Percentiles rank a stretch among this genome's conserved stretches.
Evolutionary conservation across 2,888 invertebrate genomes (phyloP).

Genomic region (Napeogenes inachia): DNA sequence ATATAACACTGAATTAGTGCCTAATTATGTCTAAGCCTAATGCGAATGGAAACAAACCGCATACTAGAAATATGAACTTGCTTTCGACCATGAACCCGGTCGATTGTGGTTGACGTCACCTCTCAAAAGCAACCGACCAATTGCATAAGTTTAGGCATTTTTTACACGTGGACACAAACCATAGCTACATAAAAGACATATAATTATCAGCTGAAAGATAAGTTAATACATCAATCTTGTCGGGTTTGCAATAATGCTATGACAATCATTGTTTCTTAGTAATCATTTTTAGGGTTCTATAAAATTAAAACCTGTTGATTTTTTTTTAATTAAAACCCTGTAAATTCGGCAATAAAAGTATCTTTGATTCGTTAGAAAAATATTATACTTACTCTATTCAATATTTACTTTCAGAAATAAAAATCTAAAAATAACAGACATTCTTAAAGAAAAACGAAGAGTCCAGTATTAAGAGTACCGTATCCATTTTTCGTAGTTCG

Average conservation of each 20-base stretch:
- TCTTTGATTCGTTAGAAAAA: too few species aligned
- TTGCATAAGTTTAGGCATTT: conserved; percentile 62
- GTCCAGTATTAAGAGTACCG: background rate
- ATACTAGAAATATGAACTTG: conserved; percentile 50
- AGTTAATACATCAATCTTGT: too few species aligned
- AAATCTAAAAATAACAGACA: too few species aligned
- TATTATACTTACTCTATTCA: too few species aligned
- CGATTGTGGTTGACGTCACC: conserved; percentile 53
- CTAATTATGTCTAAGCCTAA: conserved; percentile 4
- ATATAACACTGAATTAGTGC: background rate
- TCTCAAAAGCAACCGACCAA: conserved; percentile 51
- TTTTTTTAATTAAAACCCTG: too few species aligned
- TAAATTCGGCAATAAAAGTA: too few species aligned
- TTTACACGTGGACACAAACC: conserved; percentile 19
- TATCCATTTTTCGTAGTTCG: background rate
- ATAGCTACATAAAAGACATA: conserved; percentile 2
- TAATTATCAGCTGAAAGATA: conserved; percentile 3
- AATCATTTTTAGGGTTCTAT: too few species aligned
- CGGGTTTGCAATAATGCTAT: too few species aligned
- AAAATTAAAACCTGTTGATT: too few species aligned
- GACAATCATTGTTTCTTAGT: too few species aligned
- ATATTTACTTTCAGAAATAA: too few species aligned
- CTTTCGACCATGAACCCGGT: conserved; percentile 57
- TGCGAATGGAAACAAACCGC: conserved; percentile 32
- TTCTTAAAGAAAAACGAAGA: too few species aligned